Base-by-base conservation (phyloP, 2,113 vertebrate genomes). In the Xenopus tropicalis region DNA sequence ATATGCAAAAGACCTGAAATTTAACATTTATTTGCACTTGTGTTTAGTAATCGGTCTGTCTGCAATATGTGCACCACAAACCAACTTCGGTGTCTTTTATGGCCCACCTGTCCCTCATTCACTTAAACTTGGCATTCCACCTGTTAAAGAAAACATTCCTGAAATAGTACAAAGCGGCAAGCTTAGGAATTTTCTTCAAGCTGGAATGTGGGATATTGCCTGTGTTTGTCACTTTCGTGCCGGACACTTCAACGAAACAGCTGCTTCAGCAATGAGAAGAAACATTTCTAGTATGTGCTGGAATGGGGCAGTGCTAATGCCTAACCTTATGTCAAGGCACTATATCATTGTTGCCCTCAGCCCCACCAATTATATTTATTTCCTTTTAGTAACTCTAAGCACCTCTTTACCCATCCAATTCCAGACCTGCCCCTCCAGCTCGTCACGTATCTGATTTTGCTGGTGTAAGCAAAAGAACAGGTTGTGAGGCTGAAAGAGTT, bases 101-200 rank as follows among this genome's bases (percentile, higher is more conserved):
- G 20, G 24, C 29, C 48, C 70, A 65, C 62, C 61, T 72, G 70
- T 72, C 48, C 52, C 63, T 63, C 20, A n/a, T 23, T 64, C 4
- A 2, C 24, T 72, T 64, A 64, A 72, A 56, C 70, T 43, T 72
- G 61, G 61, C 70, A 61, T 74, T 74, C 54, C 72, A 66, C 72
- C 54, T 61, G 63, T 54, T 74, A 74, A 59, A 12, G 29, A 56
- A 43, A 51, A 59, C 64, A 74, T 66, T 42, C 72, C 56, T 66
- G 22, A 66, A 22, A 66, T 48, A 59, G 64, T 42, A 46, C 54
- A 67, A 58, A 46, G 57, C 17, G 29, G 43, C 57, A 59, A 52
- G 61, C 72, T 69, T 46, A 11, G 57, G 64, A 67, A 67, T 61
- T 12, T 29, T 67, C 37, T 17, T 14, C 24, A 42, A 68, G 57